phyloP scores from a whole-genome alignment of 2,888 invertebrate genomes.

The Eupsilia transversa region DNA sequence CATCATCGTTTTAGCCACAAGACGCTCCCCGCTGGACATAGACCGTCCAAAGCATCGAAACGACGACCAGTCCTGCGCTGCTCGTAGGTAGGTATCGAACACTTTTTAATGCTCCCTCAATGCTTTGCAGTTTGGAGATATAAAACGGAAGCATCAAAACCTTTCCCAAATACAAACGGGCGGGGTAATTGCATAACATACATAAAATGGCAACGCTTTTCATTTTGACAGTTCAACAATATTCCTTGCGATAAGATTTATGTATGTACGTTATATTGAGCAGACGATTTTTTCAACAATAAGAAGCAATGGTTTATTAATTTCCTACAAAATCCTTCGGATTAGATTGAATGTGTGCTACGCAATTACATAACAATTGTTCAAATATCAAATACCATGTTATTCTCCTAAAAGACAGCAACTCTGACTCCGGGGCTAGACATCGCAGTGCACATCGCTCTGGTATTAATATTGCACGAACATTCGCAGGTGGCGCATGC shows the following conservation, averaged over 20 bases:
- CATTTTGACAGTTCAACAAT: background rate
- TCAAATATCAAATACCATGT: background rate
- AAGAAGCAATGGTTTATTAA: background rate
- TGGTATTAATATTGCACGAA: slow-evolving; percentile 76
- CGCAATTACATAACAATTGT: background rate
- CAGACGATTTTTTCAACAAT: background rate
- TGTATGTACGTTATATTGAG: background rate
- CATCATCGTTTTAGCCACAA: background rate
- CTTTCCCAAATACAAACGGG: background rate
- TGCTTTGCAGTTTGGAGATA: background rate
- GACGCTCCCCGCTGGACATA: background rate
- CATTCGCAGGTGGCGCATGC: slow-evolving; percentile 73
- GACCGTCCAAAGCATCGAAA: background rate
- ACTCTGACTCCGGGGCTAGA: slow-evolving; percentile 52
- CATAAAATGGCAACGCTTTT: background rate
- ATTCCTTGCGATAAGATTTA: background rate
- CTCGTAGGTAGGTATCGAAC: background rate
- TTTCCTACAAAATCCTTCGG: background rate
- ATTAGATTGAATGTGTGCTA: background rate
- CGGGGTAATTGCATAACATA: background rate
- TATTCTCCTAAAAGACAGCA: background rate
- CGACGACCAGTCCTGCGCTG: background rate
- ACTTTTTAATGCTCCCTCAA: background rate
- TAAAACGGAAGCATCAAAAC: background rate
- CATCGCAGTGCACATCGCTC: slow-evolving; percentile 64